Conservation (phyloP, 1,140 invertebrate genomes). For the Eurosta solidaginis region DNA sequence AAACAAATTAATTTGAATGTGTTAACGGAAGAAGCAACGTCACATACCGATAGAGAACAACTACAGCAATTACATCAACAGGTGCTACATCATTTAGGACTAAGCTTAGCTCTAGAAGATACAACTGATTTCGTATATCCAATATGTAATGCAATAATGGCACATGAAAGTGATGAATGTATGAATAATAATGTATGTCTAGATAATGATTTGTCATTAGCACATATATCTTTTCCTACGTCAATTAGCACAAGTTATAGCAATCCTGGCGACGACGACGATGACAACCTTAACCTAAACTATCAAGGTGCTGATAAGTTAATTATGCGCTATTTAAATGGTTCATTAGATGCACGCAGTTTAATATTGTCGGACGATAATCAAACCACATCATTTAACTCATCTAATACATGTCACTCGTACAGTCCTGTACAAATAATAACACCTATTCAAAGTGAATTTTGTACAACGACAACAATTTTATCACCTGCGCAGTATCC, state of each 20-base stretch:
- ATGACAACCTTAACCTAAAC: conserved; percentile 20
- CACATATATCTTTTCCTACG: conserved; percentile 37
- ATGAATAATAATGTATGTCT: conserved; percentile 32
- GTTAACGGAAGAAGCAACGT: neutral
- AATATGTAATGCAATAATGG: conserved; percentile 21
- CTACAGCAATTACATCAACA: conserved; percentile 50
- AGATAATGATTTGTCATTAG: conserved; percentile 28
- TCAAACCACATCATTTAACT: neutral
- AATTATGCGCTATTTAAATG: conserved; percentile 26
- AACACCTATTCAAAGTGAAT: neutral
- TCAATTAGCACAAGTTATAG: conserved; percentile 2
- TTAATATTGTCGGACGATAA: neutral
- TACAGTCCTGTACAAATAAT: neutral
- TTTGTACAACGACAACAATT: neutral
- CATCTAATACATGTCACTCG: neutral
- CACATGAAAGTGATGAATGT: conserved; percentile 20
- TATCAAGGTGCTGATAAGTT: conserved; percentile 22
- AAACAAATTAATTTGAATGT: neutral
- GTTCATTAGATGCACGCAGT: neutral
- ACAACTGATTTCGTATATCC: conserved; percentile 34
- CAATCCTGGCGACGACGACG: neutral
- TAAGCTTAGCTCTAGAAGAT: conserved; percentile 45
- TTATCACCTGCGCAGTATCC: neutral
- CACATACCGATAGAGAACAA: conserved; percentile 29
- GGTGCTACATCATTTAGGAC: conserved; percentile 53